Base-by-base conservation (phyloP, 1,140 invertebrate genomes). In the Antheraea mylitta region DNA sequence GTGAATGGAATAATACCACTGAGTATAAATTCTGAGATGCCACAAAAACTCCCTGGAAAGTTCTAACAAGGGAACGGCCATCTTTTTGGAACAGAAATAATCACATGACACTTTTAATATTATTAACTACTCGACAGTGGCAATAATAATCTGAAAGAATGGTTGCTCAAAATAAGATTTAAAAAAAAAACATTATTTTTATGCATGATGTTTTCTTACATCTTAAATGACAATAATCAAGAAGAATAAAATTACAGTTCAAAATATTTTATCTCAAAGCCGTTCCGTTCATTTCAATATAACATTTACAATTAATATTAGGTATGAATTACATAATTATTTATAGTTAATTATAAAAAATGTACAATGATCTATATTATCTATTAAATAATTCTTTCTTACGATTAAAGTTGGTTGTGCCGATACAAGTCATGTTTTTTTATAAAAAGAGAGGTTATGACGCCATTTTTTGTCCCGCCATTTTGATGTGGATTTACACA, bases 381-480 rank as follows among this genome's bases (percentile, higher is more conserved):
- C 72, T 85, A 85, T 87, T 89, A 87, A 89, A 87, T 87, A 70
- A 58, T 65, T 66, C 81, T 81, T 83, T 69, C 78, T 86, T 87
- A 85, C 69, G 72, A 73, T 71, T 83, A 85, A 82, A 80, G 78
- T 89, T 90, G 88, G 85, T 91, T 91, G 89, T 90, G 86, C 83
- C 81, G 78, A 81, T 79, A 80, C 71, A 79, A 53, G 45, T 69
- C 70, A 58, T 53, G 11, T 6, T 53, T 53, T n/a, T 61, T 73
- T 71, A 68, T 69, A 68, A 62, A 68, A 45, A 38, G 22, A 36
- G 62, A 37, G 45, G 45, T 53, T 53, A 42, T 38, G 36, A 18
- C 63, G 67, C 71, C 70, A 71, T 74, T 71, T 74, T 76, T 63
- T 66, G 62, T 81, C 75, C 69, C 78, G 77, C 78, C 80, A 81